A percentile compares a stretch with the other conserved stretches of the same genome.
These are phyloP conservation scores for Cetoscarus ocellatus DNA, from an alignment of 2,797 vertebrate species.

Conservation along the genomic window DNA sequence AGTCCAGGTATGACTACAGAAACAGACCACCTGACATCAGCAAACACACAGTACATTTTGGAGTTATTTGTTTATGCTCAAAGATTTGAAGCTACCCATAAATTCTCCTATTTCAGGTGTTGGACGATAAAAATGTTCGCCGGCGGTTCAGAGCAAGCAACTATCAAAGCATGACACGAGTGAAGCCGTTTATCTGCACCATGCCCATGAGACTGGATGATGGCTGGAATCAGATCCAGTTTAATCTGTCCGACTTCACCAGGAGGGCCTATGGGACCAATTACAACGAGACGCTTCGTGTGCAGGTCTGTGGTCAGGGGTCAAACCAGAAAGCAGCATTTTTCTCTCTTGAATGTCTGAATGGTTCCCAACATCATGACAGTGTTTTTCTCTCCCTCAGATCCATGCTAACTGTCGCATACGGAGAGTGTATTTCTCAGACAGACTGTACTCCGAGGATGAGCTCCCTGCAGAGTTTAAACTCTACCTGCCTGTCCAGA, in stretches of 20 bases:
- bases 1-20: slow-evolving; percentile 88
- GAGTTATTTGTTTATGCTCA: background rate
- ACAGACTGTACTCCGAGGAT: slow-evolving; percentile 96
- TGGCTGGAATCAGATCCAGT: slow-evolving; percentile 99
- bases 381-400: slow-evolving; percentile 72
- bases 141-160: slow-evolving; percentile 95
- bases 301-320: slow-evolving; percentile 85
- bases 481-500: slow-evolving; percentile 95
- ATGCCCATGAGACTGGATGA: slow-evolving; percentile 98
- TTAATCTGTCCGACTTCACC: slow-evolving; percentile 96
- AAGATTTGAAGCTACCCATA: background rate
- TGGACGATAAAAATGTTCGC: slow-evolving; percentile 96
- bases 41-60: background rate
- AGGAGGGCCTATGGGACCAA: slow-evolving; percentile 96
- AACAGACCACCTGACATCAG: background rate
- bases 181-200: slow-evolving; percentile 98
- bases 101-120: slow-evolving; percentile 81
- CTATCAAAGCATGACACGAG: slow-evolving; percentile 96
- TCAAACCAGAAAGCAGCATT: background rate
- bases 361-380: background rate
- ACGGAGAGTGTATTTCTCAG: slow-evolving; percentile 97
- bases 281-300: slow-evolving; percentile 95
- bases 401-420: slow-evolving; percentile 98
- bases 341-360: no score
- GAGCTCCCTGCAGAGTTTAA: slow-evolving; percentile 98